Base-by-base conservation (phyloP, 2,113 vertebrate species). In the Prunella fulvescens region DNA sequence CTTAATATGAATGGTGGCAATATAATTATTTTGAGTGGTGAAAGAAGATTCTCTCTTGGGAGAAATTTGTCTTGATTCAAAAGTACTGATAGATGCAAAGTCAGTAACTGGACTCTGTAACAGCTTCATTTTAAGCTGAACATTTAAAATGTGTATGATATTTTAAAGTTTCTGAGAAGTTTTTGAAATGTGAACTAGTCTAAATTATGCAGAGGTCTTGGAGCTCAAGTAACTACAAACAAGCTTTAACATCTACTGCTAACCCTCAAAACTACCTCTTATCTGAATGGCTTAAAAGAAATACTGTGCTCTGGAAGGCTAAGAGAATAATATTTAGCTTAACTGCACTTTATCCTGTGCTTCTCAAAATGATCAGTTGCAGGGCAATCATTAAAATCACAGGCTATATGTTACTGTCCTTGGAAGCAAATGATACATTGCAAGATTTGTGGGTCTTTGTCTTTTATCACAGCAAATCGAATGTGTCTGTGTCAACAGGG, bases 381-480 rank as follows among this genome's bases (percentile, higher is more conserved):
- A 91, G 91, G 79, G 85, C 91, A 97, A 94, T 95, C 90, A 96
- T 97, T 97, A 96, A 96, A 97, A 97, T 96, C 92, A 97, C 10
- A 97, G 92, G 72, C 62, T 96, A 58, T 82, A 81, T 76, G 88
- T 91, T 94, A 73, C 78, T 92, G 84, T 96, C 78, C 81, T 94
- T 64, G 70, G 76, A 94, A 93, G 92, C 86, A 97, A 97, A 97
- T 97, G 93, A 95, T 39, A 97, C 0, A 66, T 48, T 90, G 44
- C 66, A 81, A 56, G 83, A 60, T 72, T 8, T 58, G 62, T 3
- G 22, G 77, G 72, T 95, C 90, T 89, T 94, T 86, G 74, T 97
- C 76, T 96, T 97, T 94, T 92, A 96, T 96, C 78, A 88, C 85
- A 93, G 58, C n/a, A 95, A 93, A 89, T 81, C 3, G 16, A 95